phyloP scores from a whole-genome alignment of 2,888 invertebrate genomes.

The Crocallis elinguaria region DNA sequence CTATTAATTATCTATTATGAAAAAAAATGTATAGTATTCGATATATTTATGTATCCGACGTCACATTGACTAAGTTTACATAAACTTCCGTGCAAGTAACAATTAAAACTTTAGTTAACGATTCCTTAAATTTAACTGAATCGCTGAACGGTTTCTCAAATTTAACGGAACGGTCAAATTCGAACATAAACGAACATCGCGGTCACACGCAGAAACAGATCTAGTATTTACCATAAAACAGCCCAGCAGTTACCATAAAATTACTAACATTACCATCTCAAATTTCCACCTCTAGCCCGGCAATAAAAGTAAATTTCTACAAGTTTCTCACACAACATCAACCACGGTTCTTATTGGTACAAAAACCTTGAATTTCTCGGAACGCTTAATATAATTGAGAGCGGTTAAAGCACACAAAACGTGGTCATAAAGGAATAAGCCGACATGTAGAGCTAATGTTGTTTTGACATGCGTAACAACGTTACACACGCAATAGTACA shows the following conservation, averaged over 20 bases:
- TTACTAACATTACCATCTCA: constrained; percentile 4
- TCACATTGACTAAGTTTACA: too few relatives aligned
- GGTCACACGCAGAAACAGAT: too few relatives aligned
- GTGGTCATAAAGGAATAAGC: constrained; percentile 36
- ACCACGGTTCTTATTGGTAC: constrained; percentile 25
- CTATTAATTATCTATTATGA: too few relatives aligned
- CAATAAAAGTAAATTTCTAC: constrained; percentile 17
- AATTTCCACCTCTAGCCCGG: not conserved
- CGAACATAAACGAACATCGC: too few relatives aligned
- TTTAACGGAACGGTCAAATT: too few relatives aligned
- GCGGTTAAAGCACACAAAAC: constrained; percentile 30
- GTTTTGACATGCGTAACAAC: constrained; percentile 31
- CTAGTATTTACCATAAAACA: too few relatives aligned
- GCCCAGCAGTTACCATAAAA: not conserved
- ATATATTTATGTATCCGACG: too few relatives aligned
- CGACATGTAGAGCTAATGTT: constrained; percentile 30
- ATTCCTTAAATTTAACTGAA: too few relatives aligned
- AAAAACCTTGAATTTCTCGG: constrained; percentile 35
- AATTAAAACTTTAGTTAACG: too few relatives aligned
- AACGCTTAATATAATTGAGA: constrained; percentile 34
- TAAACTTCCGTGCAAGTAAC: too few relatives aligned
- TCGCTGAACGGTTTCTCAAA: too few relatives aligned
- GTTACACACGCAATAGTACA: not conserved
- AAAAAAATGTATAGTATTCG: too few relatives aligned
- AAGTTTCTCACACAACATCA: constrained; percentile 32